These are phyloP conservation scores for Apamea crenata DNA, from an alignment of 2,888 invertebrate genomes.

Conservation along the genomic window DNA sequence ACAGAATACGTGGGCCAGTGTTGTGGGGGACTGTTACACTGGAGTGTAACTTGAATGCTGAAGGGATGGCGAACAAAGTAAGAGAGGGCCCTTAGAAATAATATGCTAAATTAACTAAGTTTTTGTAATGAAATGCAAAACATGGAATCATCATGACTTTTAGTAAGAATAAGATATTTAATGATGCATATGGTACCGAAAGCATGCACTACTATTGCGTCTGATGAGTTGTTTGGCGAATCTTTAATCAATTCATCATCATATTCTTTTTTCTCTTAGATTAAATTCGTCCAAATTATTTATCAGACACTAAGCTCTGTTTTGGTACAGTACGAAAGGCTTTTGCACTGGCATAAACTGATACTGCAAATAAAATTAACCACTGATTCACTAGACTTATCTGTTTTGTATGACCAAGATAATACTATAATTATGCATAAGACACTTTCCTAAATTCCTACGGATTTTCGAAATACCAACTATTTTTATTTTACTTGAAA, in stretches of 20 bases:
- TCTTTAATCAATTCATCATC: not conserved
- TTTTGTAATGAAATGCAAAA: not conserved
- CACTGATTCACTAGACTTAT: not conserved
- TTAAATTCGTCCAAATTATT: not conserved
- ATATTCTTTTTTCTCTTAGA: not conserved
- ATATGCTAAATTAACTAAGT: not conserved
- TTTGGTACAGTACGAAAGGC: not conserved
- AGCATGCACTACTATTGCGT: not conserved
- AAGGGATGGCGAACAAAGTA: not conserved
- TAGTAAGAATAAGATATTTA: not conserved
- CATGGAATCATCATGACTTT: too few relatives aligned
- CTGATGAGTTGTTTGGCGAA: not conserved
- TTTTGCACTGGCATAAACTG: not conserved
- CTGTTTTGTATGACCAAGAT: not conserved
- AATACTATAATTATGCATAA: too few relatives aligned
- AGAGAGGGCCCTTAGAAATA: not conserved
- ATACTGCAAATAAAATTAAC: not conserved
- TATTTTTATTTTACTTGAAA: not conserved
- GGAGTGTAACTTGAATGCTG: slow-evolving; percentile 30
- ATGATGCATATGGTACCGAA: not conserved
- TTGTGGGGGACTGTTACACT: slow-evolving; percentile 72
- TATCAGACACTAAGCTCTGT: too few relatives aligned
- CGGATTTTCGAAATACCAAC: not conserved
- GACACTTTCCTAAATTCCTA: too few relatives aligned
- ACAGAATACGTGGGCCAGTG: slow-evolving; percentile 81